Conservation (phyloP, 2,888 invertebrate species). For the Odontomyia ornata region DNA sequence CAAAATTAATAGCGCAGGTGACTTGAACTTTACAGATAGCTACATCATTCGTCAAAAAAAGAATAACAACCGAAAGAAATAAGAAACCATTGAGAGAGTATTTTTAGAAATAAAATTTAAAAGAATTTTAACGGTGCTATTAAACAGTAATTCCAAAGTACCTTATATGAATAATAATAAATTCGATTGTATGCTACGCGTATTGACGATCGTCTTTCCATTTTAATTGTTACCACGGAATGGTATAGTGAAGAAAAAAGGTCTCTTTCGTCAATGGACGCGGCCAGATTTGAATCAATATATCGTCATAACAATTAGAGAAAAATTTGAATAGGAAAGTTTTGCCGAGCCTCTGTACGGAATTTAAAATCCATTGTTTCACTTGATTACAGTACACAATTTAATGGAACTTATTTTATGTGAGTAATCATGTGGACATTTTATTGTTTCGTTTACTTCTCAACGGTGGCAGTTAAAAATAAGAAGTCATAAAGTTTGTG, state of each 20-base stretch:
- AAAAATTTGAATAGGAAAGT: conserved; percentile 44
- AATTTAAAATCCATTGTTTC: conserved; percentile 1
- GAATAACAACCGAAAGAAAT: neutral
- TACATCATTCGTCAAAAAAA: neutral
- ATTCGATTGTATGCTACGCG: neutral
- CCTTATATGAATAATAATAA: conserved; percentile 16
- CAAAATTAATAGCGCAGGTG: neutral
- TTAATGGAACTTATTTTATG: conserved; percentile 1
- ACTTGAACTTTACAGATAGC: neutral
- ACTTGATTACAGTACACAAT: neutral
- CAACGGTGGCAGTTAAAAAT: neutral
- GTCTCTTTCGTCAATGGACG: neutral
- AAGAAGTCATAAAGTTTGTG: neutral
- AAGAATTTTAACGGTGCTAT: conserved; percentile 19
- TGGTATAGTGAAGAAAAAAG: neutral
- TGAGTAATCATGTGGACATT: conserved; percentile 13
- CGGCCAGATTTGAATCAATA: conserved; percentile 1
- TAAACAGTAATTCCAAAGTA: neutral
- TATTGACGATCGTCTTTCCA: neutral
- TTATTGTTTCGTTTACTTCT: neutral
- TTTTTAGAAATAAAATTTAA: neutral
- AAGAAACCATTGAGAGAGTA: conserved; percentile 18
- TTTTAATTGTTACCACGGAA: neutral
- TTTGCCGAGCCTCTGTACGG: conserved; percentile 8
- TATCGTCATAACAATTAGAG: conserved; percentile 5